Evolutionary conservation across 23 tunicate species (phyloP), one percentile per base, ranked within the genome.

Genomic region (Oikopleura vanhoeffeni): DNA sequence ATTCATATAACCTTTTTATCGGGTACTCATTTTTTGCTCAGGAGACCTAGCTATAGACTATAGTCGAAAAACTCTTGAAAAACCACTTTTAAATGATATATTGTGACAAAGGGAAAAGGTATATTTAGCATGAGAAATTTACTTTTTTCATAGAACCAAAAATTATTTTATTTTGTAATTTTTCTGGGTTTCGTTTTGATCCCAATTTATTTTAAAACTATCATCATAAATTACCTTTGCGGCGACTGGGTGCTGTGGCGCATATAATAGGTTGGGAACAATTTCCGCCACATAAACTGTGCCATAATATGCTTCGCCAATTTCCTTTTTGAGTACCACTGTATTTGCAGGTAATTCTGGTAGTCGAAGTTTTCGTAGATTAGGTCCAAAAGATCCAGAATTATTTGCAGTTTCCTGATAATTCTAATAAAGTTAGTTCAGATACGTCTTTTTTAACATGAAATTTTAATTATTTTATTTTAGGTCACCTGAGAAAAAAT

Each of bases 291-390:
- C 3, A 30, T 71, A 71, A 30, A 71, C 79, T 38, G 79, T 71
- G 34, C 79, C 79, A 71, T 71, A 71, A 32, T 13, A 71, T 18
- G 79, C 79, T 32, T 71, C 79, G 79, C 79, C 79, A 18, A 71
- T 18, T 71, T 71, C 79, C 38, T 71, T 71, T 32, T 30, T 18
- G 79, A 18, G 35, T 3, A 13, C 34, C 3, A 71, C 79, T 18
- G 38, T 13, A 38, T 30, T 30, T 3, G 79, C 79, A 4, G 79
- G 79, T 18, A 71, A 30, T 30, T 71, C 79, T 4, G 79, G 79
- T 13, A 71, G 79, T 71, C 34, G 34, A 71, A 71, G 27, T 30
- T 30, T 18, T 2, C 34, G 79, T 2, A 71, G 27, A 30, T 49
- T 49, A 49, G 64, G 64, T 24, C 38, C 79, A 18, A 71, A 71